phyloP scores from a whole-genome alignment of 2,888 invertebrate genomes.

The Stegophylla sp. region DNA sequence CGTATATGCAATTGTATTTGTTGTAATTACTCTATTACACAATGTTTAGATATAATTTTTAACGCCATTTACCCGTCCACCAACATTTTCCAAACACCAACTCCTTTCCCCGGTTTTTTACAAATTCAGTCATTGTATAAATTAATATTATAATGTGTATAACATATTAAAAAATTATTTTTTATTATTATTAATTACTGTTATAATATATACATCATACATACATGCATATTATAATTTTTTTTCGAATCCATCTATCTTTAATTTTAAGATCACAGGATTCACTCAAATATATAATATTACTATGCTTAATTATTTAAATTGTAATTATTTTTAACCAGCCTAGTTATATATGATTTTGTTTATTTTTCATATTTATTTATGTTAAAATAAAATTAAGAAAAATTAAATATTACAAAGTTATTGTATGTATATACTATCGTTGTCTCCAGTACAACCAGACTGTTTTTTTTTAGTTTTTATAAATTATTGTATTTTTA shows the following conservation, averaged over 20 bases:
- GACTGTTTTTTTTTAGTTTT: slow-evolving; percentile 57
- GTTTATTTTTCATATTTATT: not conserved
- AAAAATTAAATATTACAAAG: not conserved
- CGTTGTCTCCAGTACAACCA: slow-evolving; percentile 52
- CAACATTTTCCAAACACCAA: not conserved
- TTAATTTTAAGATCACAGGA: not conserved
- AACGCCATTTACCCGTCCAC: not conserved
- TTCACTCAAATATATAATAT: not conserved
- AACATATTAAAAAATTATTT: not conserved
- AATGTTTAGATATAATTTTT: not conserved
- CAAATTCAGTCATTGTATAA: not conserved
- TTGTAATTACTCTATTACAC: not conserved
- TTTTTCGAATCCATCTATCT: not conserved
- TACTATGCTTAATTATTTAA: not conserved
- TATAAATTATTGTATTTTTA: slow-evolving; percentile 55
- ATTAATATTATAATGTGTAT: not conserved
- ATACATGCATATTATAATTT: not conserved
- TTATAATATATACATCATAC: not conserved
- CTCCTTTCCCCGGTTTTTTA: not conserved
- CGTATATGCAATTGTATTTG: not conserved
- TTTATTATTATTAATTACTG: not conserved
- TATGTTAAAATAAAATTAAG: not conserved
- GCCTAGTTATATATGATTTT: not conserved
- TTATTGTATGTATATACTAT: slow-evolving; percentile 34
- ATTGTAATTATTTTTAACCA: slow-evolving; percentile 5